Evolutionary conservation across 1,140 invertebrate genomes (phyloP), one percentile per base, ranked within the genome.

Genomic region (Araneus ventricosus): DNA sequence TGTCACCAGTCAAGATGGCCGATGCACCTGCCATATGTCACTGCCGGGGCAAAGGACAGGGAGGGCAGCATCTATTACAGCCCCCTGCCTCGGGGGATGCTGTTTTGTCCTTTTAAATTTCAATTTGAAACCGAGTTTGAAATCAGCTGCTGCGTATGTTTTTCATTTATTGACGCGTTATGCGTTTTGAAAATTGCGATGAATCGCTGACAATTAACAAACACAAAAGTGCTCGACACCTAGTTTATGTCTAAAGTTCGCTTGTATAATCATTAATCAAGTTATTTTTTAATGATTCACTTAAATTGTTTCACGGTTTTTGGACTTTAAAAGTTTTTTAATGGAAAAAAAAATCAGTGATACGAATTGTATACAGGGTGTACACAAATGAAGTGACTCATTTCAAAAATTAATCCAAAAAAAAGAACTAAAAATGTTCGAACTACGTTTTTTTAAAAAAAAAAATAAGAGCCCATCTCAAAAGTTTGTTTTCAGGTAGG

Each of bases 1-100:
- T 87, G 84, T 86, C 90, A 87, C 90, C 84, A 75, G 45, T 93
- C 85, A 79, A 82, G 67, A 80, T 87, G 86, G 84, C 87, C 45
- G 22, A 45, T 45, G 41, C 75, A 84, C 86, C 87, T 93, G 87
- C 92, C 92, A 88, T 89, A 93, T 88, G 86, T 89, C 79, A 63
- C 87, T 85, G 80, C 39, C n/a, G 80, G 80, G 80, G 45, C 67
- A 30, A 75, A 75, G 27, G 63, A 67, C 24, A 27, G 67, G 67
- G 27, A 75, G 67, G 67, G 67, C 67, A 34, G 67, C 27, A 75
- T 75, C 67, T 75, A 75, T 75, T 75, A 75, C 67, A 34, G 34
- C 67, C 30, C 67, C 67, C 67, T 1, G 63, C 63, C 67, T 75
- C 67, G 3, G 30, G 67, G 67, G 27, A 75, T 75, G 27, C 67